A percentile compares a stretch with the other conserved stretches of the same genome.
These are phyloP conservation scores for Notospermus geniculatus DNA, from an alignment of 1,140 invertebrate species.

Conservation along the genomic window DNA sequence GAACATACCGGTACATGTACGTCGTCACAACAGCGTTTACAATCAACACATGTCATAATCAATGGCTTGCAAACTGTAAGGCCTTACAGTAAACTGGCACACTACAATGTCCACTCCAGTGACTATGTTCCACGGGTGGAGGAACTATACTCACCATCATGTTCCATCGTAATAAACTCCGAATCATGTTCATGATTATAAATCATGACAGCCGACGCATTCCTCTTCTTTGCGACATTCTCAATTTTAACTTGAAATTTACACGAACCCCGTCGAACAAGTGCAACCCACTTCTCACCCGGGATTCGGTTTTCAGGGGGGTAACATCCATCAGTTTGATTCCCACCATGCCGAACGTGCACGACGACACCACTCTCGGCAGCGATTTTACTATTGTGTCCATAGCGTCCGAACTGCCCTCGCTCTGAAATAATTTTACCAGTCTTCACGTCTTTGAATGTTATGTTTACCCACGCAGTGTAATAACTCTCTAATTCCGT, in stretches of 20 bases:
- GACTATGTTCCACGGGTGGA: too few relatives aligned
- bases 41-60: too few relatives aligned
- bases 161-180: not conserved
- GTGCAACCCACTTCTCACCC: not conserved
- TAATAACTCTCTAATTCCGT: not conserved
- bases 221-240: not conserved
- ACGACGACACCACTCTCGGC: constrained; percentile 63
- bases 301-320: not conserved
- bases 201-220: constrained; percentile 5
- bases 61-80: too few relatives aligned
- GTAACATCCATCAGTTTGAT: not conserved
- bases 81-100: too few relatives aligned
- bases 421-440: constrained; percentile 48
- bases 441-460: constrained; percentile 39
- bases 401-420: constrained; percentile 65
- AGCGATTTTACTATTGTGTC: constrained; percentile 63
- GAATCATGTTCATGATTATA: not conserved
- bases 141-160: constrained; percentile 5
- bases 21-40: too few relatives aligned
- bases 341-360: constrained; percentile 57
- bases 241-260: not conserved
- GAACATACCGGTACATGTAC: too few relatives aligned
- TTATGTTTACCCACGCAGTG: constrained; percentile 47
- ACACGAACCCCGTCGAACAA: not conserved
- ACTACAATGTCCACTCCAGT: too few relatives aligned